phyloP scores from a whole-genome alignment of 2,797 vertebrate genomes.

The Nannoperca obscura region DNA sequence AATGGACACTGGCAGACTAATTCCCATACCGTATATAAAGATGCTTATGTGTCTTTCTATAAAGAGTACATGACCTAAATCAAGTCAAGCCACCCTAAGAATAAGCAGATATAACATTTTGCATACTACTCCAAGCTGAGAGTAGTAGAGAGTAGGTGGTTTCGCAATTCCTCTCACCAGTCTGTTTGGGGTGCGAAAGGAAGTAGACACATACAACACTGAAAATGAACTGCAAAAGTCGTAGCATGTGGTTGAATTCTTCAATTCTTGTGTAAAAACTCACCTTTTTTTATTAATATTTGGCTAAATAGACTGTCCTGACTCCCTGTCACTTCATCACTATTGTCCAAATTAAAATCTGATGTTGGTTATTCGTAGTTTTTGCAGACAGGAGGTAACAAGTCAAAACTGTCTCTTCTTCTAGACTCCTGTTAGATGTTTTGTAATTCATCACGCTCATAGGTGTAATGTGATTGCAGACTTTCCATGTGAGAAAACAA shows the following conservation, averaged over 20 bases:
- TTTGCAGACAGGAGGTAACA: conserved; percentile 38
- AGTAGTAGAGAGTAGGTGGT: conserved; percentile 43
- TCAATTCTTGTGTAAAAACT: background rate
- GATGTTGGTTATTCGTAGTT: conserved; percentile 15
- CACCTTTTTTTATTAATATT: background rate
- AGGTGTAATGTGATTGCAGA: conserved; percentile 6
- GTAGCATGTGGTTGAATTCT: background rate
- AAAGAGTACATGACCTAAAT: conserved; percentile 23
- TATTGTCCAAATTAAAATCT: conserved; percentile 16
- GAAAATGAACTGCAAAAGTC: conserved; percentile 15
- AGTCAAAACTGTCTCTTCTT: conserved; percentile 9
- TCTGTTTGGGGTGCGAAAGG: conserved; percentile 49
- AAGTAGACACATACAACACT: conserved; percentile 40
- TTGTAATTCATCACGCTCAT: conserved; percentile 6
- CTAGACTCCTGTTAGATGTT: background rate
- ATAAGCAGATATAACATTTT: background rate
- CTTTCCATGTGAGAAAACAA: background rate
- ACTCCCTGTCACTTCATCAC: background rate
- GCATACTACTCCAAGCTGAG: conserved; percentile 16
- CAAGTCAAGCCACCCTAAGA: background rate
- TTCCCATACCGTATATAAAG: conserved; percentile 10
- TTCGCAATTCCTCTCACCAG: conserved; percentile 30
- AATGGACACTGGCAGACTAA: conserved; percentile 22
- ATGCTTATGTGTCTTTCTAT: background rate
- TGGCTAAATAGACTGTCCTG: background rate